Evolutionary conservation across 2,113 vertebrate species (phyloP).

Genomic region (Tamias sibiricus): DNA sequence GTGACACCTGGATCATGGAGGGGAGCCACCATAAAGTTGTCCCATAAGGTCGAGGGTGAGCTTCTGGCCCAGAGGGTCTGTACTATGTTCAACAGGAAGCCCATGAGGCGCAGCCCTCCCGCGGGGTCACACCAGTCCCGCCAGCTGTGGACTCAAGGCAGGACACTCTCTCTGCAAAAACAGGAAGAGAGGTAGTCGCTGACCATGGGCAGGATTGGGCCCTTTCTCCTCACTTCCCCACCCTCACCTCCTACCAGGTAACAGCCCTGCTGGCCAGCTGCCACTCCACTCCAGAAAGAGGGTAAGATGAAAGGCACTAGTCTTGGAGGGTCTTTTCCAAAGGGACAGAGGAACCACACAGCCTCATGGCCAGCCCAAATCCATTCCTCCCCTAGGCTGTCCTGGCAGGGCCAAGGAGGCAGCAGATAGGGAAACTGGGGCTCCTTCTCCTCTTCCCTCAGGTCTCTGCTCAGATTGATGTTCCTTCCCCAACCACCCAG

Average conservation of each 20-base stretch:
- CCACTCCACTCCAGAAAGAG: not conserved
- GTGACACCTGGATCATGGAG: not conserved
- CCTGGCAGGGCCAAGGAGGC: not conserved
- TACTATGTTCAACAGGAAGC: not conserved
- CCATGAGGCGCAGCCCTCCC: not conserved
- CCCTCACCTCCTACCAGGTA: not conserved
- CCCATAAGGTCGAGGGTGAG: not conserved
- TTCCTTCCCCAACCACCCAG: not conserved
- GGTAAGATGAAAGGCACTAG: not conserved
- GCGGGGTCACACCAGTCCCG: not conserved
- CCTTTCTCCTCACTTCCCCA: not conserved
- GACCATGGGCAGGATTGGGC: not conserved
- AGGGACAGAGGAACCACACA: not conserved
- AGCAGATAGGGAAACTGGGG: not conserved
- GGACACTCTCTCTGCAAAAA: not conserved
- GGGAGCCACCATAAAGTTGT: not conserved
- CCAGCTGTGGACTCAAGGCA: not conserved
- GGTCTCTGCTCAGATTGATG: not conserved
- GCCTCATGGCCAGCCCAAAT: not conserved
- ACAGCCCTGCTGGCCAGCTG: not conserved
- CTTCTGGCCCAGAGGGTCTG: not conserved
- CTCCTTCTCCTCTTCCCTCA: no score
- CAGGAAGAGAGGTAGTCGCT: conserved; percentile 20
- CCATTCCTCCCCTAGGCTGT: not conserved
- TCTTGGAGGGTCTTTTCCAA: not conserved